phyloP scores from a whole-genome alignment of 92 coral and sea anemone species.

The Zoanthus gigantus region DNA sequence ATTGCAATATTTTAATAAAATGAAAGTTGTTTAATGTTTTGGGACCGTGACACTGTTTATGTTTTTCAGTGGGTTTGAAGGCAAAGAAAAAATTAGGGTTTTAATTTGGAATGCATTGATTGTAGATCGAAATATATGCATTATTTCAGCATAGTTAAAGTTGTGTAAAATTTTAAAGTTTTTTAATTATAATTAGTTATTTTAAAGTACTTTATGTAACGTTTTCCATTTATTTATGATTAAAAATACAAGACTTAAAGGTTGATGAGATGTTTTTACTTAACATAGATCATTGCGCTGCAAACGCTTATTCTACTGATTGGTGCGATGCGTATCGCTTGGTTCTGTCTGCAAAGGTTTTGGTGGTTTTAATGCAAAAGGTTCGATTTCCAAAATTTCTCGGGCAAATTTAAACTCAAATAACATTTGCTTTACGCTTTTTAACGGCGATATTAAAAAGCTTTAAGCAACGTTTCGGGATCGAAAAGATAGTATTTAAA shows the following conservation, averaged over 20 bases:
- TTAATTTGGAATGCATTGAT: too few species aligned
- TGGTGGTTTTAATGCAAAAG: neutral
- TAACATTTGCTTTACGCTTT: neutral
- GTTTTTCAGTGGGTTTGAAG: too few species aligned
- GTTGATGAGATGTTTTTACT: neutral
- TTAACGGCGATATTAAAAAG: neutral
- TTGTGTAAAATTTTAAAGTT: too few species aligned
- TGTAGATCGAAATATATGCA: too few species aligned
- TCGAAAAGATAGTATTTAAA: neutral
- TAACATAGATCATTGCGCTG: neutral
- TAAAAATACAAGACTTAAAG: neutral
- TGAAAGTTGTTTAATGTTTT: neutral
- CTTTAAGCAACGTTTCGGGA: neutral
- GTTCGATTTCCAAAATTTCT: neutral
- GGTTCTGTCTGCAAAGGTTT: conserved; percentile 10
- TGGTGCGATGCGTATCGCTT: neutral
- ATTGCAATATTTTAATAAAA: neutral
- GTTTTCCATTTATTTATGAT: too few species aligned
- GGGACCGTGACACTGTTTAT: neutral
- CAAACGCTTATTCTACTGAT: neutral
- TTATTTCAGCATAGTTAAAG: too few species aligned
- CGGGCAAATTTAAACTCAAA: too few species aligned
- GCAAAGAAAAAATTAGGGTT: too few species aligned
- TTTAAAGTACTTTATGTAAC: too few species aligned
- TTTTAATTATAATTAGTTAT: too few species aligned